Conservation (phyloP, 2,888 invertebrate genomes). For the Endotricha flammealis region DNA sequence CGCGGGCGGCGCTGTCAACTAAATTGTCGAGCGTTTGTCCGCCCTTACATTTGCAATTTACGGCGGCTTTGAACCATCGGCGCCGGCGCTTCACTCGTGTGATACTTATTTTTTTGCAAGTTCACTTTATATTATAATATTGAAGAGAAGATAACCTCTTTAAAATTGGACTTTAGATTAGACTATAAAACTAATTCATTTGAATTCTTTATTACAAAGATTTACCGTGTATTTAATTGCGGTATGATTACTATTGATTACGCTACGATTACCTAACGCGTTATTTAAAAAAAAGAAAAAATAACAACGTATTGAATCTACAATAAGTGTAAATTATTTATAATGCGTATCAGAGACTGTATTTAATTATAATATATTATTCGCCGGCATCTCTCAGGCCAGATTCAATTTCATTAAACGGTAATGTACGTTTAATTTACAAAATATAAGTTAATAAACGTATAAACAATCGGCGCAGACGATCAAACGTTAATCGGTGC, state of each 20-base stretch:
- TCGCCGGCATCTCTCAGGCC: not conserved
- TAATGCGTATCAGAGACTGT: not conserved
- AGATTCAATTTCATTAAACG: slow-evolving; percentile 5
- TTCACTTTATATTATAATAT: too few relatives aligned
- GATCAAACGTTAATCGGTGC: slow-evolving; percentile 43
- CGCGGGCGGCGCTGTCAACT: slow-evolving; percentile 58
- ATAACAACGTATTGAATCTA: too few relatives aligned
- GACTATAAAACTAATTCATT: too few relatives aligned
- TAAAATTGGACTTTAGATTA: too few relatives aligned
- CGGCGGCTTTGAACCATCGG: slow-evolving; percentile 51
- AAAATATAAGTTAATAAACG: slow-evolving; percentile 26
- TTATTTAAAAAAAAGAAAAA: too few relatives aligned
- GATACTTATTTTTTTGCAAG: slow-evolving; percentile 3
- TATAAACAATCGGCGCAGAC: slow-evolving; percentile 32
- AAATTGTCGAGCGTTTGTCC: slow-evolving; percentile 69
- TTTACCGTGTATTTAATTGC: too few relatives aligned
- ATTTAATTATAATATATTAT: too few relatives aligned
- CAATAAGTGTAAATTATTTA: too few relatives aligned
- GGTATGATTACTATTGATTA: too few relatives aligned
- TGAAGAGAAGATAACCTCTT: too few relatives aligned
- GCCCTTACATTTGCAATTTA: slow-evolving; percentile 66
- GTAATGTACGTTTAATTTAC: slow-evolving; percentile 4
- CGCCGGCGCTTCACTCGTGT: slow-evolving; percentile 34
- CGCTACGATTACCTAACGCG: too few relatives aligned
- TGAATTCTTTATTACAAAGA: too few relatives aligned